phyloP scores from a whole-genome alignment of 2,113 vertebrate species.

The Grallaria varia region DNA sequence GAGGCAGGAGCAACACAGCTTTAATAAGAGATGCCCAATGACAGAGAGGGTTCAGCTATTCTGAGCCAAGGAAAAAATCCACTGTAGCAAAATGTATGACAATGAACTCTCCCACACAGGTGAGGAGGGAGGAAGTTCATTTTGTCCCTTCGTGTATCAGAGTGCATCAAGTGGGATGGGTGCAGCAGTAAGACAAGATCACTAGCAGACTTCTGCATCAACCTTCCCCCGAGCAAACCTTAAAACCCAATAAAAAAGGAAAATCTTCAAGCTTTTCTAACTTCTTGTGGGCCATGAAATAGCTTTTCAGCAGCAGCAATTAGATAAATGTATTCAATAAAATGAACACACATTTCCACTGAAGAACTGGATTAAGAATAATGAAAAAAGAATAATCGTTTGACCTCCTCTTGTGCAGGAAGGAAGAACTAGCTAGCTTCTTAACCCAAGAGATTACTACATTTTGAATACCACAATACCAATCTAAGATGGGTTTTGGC shows the following conservation, averaged over 20 bases:
- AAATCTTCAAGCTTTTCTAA: neutral
- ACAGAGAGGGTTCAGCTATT: neutral
- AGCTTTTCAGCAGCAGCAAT: neutral
- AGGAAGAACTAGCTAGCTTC: neutral
- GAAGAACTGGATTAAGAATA: slow-evolving; percentile 29
- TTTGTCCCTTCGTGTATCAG: neutral
- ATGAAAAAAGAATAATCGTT: neutral
- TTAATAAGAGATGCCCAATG: neutral
- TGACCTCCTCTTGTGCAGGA: neutral
- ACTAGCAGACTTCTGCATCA: neutral
- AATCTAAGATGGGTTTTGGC: neutral
- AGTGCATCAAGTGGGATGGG: rapidly evolving
- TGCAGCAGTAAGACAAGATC: neutral
- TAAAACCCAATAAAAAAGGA: neutral
- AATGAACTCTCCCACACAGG: neutral
- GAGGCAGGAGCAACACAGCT: neutral
- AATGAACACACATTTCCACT: neutral
- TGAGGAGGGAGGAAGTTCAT: neutral
- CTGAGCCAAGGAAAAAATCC: neutral
- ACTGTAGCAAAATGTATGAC: rapidly evolving
- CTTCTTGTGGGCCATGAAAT: neutral
- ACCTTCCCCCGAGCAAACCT: neutral
- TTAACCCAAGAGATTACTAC: neutral
- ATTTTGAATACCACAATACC: neutral
- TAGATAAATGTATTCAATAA: slow-evolving; percentile 9